Percentiles rank a stretch among this genome's conserved stretches.
These are phyloP conservation scores for Psittacus erithacus DNA, from an alignment of 2,113 vertebrate species.

Conservation along the genomic window DNA sequence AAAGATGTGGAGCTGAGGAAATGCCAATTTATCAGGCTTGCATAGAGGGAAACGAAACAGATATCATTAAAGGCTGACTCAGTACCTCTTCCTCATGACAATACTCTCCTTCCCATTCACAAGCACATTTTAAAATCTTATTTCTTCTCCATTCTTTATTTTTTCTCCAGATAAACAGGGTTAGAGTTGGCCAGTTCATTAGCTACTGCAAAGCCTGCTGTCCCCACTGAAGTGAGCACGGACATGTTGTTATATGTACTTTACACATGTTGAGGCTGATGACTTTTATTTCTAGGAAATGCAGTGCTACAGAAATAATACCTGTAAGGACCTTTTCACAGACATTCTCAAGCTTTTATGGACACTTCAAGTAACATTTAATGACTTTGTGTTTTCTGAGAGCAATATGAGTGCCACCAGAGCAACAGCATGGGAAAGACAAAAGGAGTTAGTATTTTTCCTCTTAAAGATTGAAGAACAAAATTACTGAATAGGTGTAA, in stretches of 20 bases:
- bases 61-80: background rate
- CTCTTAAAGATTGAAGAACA: background rate
- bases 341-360: background rate
- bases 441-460: background rate
- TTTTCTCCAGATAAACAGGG: accelerated
- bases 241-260: accelerated
- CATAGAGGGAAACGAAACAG: background rate
- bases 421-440: background rate
- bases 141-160: background rate
- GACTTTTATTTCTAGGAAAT: background rate
- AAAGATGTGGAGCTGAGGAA: background rate
- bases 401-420: background rate
- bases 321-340: background rate
- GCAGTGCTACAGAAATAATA: background rate
- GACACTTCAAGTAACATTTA: background rate
- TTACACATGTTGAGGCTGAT: background rate
- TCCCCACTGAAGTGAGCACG: background rate
- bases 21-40: background rate
- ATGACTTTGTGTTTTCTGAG: background rate
- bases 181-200: background rate
- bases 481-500: background rate
- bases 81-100: background rate
- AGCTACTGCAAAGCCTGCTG: background rate
- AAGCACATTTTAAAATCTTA: background rate
- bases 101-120: background rate